Evolutionary conservation across 2,113 vertebrate genomes (phyloP).

Genomic region (Proterorhinus semilunaris): DNA sequence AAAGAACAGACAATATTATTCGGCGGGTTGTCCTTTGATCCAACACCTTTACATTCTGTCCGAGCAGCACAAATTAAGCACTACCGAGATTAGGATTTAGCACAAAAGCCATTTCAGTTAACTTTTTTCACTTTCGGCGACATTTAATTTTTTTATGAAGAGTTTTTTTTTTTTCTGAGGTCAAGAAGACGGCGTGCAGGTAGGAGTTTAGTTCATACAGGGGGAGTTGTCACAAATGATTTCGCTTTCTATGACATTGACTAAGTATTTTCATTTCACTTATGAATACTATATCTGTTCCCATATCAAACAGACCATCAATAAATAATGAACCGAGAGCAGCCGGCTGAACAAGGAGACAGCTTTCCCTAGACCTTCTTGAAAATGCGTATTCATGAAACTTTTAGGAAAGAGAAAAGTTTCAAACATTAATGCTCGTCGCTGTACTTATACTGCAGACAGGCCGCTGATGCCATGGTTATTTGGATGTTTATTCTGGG

Average conservation of each 20-base stretch:
- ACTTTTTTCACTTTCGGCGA: no score
- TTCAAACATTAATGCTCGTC: background rate
- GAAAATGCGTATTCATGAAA: background rate
- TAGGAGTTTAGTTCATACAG: no score
- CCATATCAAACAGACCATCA: background rate
- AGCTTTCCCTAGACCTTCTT: background rate
- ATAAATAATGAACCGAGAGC: background rate
- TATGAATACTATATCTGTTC: background rate
- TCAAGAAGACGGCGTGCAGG: no score
- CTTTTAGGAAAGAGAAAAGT: background rate
- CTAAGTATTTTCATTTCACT: constrained; percentile 1
- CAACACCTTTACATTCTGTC: constrained; percentile 2
- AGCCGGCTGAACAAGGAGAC: background rate
- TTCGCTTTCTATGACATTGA: background rate
- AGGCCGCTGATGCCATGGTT: constrained; percentile 2
- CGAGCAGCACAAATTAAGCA: background rate
- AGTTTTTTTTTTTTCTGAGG: no score
- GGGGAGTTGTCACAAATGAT: background rate
- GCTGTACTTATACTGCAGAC: background rate
- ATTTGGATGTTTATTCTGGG: constrained; percentile 33
- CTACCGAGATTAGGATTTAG: no score
- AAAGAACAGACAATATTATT: constrained; percentile 1
- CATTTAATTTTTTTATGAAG: no score
- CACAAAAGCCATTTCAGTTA: no score
- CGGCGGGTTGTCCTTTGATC: constrained; percentile 17